Percentiles rank a stretch among this genome's conserved stretches.
These are phyloP conservation scores for Cyclina sinensis DNA, from an alignment of 1,140 invertebrate genomes.

Conservation along the genomic window DNA sequence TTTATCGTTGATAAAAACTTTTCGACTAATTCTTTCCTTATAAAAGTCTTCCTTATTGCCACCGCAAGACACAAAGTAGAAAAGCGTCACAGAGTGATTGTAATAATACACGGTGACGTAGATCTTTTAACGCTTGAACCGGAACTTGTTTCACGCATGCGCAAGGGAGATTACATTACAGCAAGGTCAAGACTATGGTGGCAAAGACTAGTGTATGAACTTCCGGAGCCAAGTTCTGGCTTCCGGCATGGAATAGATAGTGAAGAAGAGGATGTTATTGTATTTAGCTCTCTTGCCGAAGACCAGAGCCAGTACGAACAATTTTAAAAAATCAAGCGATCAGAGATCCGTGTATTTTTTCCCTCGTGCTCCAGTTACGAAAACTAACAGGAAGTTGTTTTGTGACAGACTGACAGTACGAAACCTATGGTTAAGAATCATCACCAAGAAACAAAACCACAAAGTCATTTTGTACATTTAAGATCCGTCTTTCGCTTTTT, in stretches of 20 bases:
- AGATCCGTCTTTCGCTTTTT: too few species aligned
- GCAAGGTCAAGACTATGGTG: conserved; percentile 58
- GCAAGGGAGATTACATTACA: conserved; percentile 64
- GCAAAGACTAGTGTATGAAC: conserved; percentile 60
- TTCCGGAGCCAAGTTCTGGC: conserved; percentile 41
- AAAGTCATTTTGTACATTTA: too few species aligned
- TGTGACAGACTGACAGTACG: too few species aligned
- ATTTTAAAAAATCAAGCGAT: conserved; percentile 4
- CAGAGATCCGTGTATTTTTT: too few species aligned
- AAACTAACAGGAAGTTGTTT: too few species aligned
- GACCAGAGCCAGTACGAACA: conserved; percentile 46
- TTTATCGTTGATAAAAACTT: conserved; percentile 60
- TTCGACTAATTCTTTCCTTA: conserved; percentile 47
- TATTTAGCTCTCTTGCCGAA: conserved; percentile 49
- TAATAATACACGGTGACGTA: conserved; percentile 49
- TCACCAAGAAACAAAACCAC: too few species aligned
- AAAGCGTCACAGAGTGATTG: conserved; percentile 42
- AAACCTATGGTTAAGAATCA: too few species aligned
- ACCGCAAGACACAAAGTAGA: not conserved
- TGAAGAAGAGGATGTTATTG: conserved; percentile 47
- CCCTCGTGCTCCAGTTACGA: too few species aligned
- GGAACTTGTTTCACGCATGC: conserved; percentile 51
- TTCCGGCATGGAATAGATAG: conserved; percentile 6
- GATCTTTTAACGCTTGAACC: conserved; percentile 56
- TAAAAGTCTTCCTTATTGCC: not conserved